phyloP scores from a whole-genome alignment of 2,797 vertebrate species.

The Xerus rutilus region DNA sequence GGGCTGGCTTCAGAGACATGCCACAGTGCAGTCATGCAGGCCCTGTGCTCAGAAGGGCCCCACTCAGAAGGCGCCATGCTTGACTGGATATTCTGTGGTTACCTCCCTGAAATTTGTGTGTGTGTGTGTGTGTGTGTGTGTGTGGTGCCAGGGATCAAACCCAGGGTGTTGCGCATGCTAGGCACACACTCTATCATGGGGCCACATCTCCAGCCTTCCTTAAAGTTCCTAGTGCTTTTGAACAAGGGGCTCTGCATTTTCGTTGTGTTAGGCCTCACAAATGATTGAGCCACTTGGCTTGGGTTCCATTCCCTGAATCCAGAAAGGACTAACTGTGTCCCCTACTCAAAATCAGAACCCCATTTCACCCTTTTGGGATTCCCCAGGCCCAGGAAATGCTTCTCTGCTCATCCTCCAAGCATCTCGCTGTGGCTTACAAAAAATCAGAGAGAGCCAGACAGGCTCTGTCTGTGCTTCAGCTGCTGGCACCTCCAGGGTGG shows the following conservation, averaged over 20 bases:
- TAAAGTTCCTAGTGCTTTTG: background rate
- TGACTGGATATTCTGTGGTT: background rate
- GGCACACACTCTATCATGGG: too few relatives aligned
- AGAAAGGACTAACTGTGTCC: background rate
- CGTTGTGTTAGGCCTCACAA: background rate
- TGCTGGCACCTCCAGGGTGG: too few relatives aligned
- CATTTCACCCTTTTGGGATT: background rate
- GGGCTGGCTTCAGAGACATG: background rate
- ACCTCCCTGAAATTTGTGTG: background rate
- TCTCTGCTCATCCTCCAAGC: background rate
- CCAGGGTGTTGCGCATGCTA: too few relatives aligned
- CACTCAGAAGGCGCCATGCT: background rate
- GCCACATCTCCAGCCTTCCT: background rate
- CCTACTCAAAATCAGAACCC: background rate
- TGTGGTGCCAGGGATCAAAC: too few relatives aligned
- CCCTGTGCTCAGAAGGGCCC: background rate
- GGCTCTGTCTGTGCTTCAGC: fast-evolving
- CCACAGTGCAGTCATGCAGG: too few relatives aligned
- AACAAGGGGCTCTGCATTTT: background rate
- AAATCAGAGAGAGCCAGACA: background rate
- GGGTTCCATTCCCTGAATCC: background rate
- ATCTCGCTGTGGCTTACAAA: background rate
- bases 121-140: background rate
- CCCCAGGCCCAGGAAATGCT: too few relatives aligned
- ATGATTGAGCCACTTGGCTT: background rate